These are phyloP conservation scores for Amphibalanus amphitrite DNA, from an alignment of 1,140 invertebrate species.

Conservation along the genomic window DNA sequence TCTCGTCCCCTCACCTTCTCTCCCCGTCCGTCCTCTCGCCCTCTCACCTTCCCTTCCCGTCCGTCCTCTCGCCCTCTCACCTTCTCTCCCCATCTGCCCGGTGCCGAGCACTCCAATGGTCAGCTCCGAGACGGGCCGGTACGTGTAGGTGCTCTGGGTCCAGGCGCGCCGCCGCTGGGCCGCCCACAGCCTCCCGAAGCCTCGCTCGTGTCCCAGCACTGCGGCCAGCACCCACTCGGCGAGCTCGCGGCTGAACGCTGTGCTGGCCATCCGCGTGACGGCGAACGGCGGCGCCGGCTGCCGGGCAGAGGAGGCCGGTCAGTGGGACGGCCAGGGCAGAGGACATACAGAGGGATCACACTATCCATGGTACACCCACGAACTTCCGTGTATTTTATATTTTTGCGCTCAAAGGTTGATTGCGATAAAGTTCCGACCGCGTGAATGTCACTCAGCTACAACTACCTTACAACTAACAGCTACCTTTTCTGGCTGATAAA, in stretches of 20 bases:
- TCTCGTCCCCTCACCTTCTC: too few relatives aligned
- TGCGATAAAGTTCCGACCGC: too few relatives aligned
- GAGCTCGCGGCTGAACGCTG: conserved; percentile 33
- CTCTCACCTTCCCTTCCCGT: too few relatives aligned
- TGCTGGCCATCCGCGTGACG: conserved; percentile 30
- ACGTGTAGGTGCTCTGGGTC: conserved; percentile 25
- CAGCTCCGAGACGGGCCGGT: conserved; percentile 28
- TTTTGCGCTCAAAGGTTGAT: neutral
- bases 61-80: conserved; percentile 22
- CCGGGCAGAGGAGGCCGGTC: conserved; percentile 4
- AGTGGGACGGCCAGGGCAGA: neutral
- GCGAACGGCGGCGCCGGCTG: conserved; percentile 19
- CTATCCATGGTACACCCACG: too few relatives aligned
- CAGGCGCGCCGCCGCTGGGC: conserved; percentile 28
- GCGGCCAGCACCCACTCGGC: conserved; percentile 36
- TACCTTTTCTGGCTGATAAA: conserved; percentile 12
- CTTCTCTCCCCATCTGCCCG: conserved; percentile 30
- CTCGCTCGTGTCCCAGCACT: conserved; percentile 33
- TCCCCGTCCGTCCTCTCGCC: too few relatives aligned
- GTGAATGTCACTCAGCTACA: neutral
- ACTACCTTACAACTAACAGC: too few relatives aligned
- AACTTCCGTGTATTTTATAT: too few relatives aligned
- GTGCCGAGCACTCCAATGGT: conserved; percentile 34
- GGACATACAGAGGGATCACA: neutral
- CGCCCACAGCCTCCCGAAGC: conserved; percentile 25